Conservation (phyloP, 2,888 invertebrate genomes). For the Orchesella flavescens region DNA sequence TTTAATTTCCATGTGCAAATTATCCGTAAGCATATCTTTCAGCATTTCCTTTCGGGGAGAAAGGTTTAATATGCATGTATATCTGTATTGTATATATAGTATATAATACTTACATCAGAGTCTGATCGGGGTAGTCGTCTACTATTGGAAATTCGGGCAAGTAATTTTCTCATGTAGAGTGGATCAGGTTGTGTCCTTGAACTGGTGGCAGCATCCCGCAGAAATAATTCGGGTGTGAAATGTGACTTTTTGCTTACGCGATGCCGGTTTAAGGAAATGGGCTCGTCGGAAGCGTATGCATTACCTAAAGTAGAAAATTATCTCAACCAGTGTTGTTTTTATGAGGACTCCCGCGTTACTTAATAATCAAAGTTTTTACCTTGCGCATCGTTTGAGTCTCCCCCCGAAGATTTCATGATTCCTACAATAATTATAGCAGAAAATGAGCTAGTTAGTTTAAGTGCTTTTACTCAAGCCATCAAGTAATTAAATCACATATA, state of each 20-base stretch:
- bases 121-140: background rate
- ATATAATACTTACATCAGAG: background rate
- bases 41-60: background rate
- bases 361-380: background rate
- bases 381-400: background rate
- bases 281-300: conserved; percentile 29
- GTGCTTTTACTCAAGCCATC: too few species aligned
- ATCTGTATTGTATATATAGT: too few species aligned
- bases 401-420: background rate
- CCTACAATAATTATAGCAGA: too few species aligned
- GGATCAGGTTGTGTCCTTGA: conserved; percentile 30
- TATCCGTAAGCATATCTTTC: background rate
- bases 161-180: conserved; percentile 18
- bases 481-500: too few species aligned
- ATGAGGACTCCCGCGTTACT: background rate
- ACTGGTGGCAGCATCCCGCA: conserved; percentile 23
- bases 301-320: background rate
- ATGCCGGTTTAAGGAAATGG: conserved; percentile 39
- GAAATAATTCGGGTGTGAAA: conserved; percentile 20
- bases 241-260: conserved; percentile 30
- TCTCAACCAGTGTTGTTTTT: background rate
- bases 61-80: background rate
- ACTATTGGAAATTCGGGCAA: background rate
- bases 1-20: background rate
- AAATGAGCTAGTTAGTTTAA: too few species aligned